Percentiles rank a stretch among this genome's conserved stretches.
Evolutionary conservation across 1,140 invertebrate genomes (phyloP).

Genomic region (Drosophila obscura): DNA sequence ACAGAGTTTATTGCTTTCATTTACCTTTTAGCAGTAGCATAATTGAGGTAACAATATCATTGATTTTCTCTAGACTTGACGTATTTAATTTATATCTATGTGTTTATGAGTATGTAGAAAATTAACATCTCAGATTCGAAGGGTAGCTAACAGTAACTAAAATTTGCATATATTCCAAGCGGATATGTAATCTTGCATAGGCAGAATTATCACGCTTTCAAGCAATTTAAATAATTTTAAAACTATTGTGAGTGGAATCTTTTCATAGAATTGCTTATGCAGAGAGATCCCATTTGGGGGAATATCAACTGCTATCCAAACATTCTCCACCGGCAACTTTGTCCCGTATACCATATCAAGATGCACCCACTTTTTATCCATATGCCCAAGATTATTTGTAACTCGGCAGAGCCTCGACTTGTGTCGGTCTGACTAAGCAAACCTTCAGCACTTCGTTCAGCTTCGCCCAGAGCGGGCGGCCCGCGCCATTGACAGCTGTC

Average conservation of each 20-base stretch:
- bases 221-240: neutral
- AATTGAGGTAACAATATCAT: too few relatives aligned
- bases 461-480: slow-evolving; percentile 16
- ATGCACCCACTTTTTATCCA: slow-evolving; percentile 37
- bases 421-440: slow-evolving; percentile 29
- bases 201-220: neutral
- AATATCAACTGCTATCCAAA: slow-evolving; percentile 22
- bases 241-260: neutral
- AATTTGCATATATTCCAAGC: neutral
- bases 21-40: too few relatives aligned
- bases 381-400: slow-evolving; percentile 41
- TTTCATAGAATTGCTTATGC: neutral
- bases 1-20: too few relatives aligned
- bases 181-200: neutral
- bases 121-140: too few relatives aligned
- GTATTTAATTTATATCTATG: too few relatives aligned
- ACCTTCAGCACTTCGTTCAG: slow-evolving; percentile 38
- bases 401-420: slow-evolving; percentile 36
- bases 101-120: too few relatives aligned
- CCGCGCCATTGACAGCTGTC: slow-evolving; percentile 56
- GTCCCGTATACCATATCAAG: slow-evolving; percentile 19
- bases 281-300: neutral
- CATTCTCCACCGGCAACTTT: slow-evolving; percentile 31
- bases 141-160: neutral
- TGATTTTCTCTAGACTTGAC: too few relatives aligned